Conservation (phyloP, 1,140 invertebrate genomes). For the Zeugodacus cucurbitae region DNA sequence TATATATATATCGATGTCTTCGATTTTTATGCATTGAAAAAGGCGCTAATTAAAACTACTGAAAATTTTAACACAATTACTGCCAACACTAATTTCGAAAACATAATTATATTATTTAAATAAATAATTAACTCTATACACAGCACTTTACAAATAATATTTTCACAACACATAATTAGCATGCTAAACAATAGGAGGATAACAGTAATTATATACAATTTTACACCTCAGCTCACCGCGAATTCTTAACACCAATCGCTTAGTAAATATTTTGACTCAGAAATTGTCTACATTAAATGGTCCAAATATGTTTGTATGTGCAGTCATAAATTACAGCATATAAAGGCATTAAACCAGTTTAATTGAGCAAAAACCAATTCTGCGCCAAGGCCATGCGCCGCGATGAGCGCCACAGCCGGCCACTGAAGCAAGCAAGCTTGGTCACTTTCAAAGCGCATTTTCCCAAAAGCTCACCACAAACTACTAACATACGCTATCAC, state of each 20-base stretch:
- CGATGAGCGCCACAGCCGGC: neutral
- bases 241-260: neutral
- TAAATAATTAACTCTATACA: neutral
- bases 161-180: neutral
- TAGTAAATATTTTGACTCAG: neutral
- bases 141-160: neutral
- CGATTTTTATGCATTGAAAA: no score
- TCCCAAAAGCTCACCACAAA: neutral
- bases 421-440: neutral
- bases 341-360: constrained; percentile 21
- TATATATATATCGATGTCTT: no score
- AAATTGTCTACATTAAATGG: neutral
- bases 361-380: constrained; percentile 27
- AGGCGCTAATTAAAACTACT: no score
- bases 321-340: neutral
- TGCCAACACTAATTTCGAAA: no score
- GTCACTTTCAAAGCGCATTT: constrained; percentile 1
- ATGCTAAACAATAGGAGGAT: neutral
- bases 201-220: neutral
- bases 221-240: neutral
- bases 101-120: neutral
- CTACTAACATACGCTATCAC: neutral
- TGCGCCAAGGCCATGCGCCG: constrained; percentile 10
- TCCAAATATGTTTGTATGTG: neutral
- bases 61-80: no score